These are phyloP conservation scores for Drosophila planitibia DNA, from an alignment of 2,888 invertebrate species.

Conservation along the genomic window DNA sequence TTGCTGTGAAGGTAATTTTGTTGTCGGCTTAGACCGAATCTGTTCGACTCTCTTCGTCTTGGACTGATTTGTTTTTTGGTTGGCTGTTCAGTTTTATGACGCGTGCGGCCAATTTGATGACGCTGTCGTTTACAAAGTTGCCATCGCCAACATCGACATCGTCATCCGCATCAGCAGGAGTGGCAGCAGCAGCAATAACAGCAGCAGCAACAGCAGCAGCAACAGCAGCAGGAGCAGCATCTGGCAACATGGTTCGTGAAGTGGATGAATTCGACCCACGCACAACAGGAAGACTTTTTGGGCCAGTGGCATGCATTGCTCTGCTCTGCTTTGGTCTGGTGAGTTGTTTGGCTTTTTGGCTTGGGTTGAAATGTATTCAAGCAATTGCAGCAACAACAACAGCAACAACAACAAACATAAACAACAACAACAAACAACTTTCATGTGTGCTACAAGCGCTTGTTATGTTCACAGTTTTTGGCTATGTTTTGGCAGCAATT, in stretches of 20 bases:
- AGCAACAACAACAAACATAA: constrained; percentile 22
- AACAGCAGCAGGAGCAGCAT: constrained; percentile 13
- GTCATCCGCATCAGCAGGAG: constrained; percentile 21
- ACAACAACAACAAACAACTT: constrained; percentile 40
- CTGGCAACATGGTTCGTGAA: constrained; percentile 20
- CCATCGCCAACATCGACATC: constrained; percentile 22
- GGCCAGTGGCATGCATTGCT: constrained; percentile 58
- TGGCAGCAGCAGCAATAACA: constrained; percentile 1
- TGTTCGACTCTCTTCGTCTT: constrained; percentile 17
- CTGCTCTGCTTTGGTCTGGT: constrained; percentile 6
- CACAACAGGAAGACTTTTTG: constrained; percentile 60
- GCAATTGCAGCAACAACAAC: constrained; percentile 29
- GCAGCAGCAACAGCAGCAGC: constrained; percentile 1
- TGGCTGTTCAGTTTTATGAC: constrained; percentile 53
- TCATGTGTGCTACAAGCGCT: constrained; percentile 54
- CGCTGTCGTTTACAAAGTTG: constrained; percentile 34
- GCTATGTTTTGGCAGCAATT: constrained; percentile 78
- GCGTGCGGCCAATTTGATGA: constrained; percentile 69
- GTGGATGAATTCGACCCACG: constrained; percentile 45
- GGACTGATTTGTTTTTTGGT: constrained; percentile 2
- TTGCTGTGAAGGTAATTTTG: constrained; percentile 24
- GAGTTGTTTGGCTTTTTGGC: constrained; percentile 25
- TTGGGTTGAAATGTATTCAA: constrained; percentile 19
- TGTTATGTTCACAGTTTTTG: constrained; percentile 57
- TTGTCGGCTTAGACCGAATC: constrained; percentile 18